Evolutionary conservation across 2,797 vertebrate species (phyloP), one percentile per base, ranked within the genome.

Genomic region (Harpagifer antarcticus): DNA sequence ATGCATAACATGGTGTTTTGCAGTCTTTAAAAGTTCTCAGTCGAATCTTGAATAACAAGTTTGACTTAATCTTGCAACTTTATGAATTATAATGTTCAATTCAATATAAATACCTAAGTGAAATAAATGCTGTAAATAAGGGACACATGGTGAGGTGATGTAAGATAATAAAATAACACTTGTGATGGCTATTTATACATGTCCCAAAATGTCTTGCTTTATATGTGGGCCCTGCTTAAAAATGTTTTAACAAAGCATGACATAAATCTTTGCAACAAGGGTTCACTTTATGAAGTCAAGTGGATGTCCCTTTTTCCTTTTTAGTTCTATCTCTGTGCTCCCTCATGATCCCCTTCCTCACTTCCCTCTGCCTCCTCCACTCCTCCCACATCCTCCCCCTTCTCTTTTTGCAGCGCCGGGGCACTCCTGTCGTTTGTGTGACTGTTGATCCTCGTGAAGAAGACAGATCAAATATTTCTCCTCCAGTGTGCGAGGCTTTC

Each of bases 401-500:
- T 62, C 49, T 54, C 56, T 7, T 37, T 15, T 56, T 31, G 63
- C 76, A 74, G 27, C 5, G 59, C 72, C 54, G 15, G 76, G 73
- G 77, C 42, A 53, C 78, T 75, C 85, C 86, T 89, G 85, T 91
- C 87, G 58, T 89, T 88, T 83, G 88, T 84, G 89, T 92, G 91
- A 92, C 93, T 94, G 93, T 93, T 95, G 94, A 95, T 94, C 93
- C 92, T 93, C 78, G 86, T 92, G 86, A 92, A 94, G 91, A 94
- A 93, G 93, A 94, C 93, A 94, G 94, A 95, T 96, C 93, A 95
- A 96, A 95, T 95, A 93, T 94, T 94, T 93, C 92, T 94, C 82
- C 94, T 95, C 91, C 86, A 92, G 91, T 88, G 85, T 88, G 74
- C 1, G 76, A 85, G 83, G 89, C 89, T 91, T 92, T 94, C 93